A percentile compares a stretch with the other conserved stretches of the same genome.
Conservation (phyloP, 2,797 vertebrate genomes). For the Myotis findleyi region DNA sequence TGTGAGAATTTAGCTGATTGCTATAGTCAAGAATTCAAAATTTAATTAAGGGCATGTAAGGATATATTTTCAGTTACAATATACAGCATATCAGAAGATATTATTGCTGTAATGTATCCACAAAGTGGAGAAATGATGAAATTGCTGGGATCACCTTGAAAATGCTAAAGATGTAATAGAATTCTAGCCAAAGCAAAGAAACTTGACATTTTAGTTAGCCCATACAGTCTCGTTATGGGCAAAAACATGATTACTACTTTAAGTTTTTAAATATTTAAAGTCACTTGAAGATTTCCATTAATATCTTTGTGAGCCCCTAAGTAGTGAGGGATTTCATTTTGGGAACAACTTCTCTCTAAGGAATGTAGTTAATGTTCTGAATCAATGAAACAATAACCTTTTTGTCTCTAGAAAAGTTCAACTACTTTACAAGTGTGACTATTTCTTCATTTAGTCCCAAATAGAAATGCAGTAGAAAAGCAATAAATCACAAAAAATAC, state of each 20-base stretch:
- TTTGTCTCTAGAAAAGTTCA: slow-evolving; percentile 18
- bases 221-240: background rate
- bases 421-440: background rate
- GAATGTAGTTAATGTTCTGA: background rate
- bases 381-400: background rate
- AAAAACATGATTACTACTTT: background rate
- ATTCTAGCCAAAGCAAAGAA: slow-evolving; percentile 21
- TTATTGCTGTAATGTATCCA: background rate
- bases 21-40: background rate
- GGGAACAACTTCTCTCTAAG: background rate
- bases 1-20: background rate
- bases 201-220: background rate
- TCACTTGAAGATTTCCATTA: background rate
- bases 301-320: background rate
- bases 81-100: background rate
- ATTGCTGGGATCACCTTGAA: background rate
- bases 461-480: background rate
- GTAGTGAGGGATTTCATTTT: background rate
- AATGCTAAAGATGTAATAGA: background rate
- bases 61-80: background rate
- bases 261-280: slow-evolving; percentile 44
- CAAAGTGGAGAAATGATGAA: background rate
- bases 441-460: slow-evolving; percentile 42
- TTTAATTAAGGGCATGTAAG: background rate
- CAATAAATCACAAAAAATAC: slow-evolving; percentile 9